Conservation (phyloP, 2,113 vertebrate genomes). For the Capra hircus region DNA sequence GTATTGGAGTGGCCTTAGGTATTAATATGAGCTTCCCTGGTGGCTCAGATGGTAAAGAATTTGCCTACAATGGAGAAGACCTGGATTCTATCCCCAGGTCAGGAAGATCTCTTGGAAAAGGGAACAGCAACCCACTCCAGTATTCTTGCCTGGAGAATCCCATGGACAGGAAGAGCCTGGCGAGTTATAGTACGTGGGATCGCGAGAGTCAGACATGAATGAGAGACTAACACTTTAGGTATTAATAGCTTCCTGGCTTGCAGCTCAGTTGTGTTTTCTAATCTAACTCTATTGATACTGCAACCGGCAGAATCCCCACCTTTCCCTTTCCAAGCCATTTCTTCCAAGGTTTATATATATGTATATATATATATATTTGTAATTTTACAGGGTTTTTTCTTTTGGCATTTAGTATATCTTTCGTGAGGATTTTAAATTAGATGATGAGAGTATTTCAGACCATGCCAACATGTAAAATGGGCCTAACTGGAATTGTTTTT, state of each 20-base stretch:
- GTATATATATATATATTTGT: background rate
- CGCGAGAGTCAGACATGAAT: background rate
- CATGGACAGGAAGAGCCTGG: background rate
- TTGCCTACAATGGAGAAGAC: background rate
- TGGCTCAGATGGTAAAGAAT: background rate
- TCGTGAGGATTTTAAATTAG: background rate
- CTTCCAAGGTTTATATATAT: background rate
- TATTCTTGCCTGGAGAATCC: background rate
- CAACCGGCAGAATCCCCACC: background rate
- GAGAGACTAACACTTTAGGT: background rate
- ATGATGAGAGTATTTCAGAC: background rate
- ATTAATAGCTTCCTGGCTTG: background rate
- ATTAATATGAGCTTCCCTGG: background rate
- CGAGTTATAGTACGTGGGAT: fast-evolving
- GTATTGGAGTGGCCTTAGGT: background rate
- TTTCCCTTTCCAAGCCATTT: background rate
- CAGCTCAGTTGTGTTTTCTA: background rate
- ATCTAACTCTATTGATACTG: background rate
- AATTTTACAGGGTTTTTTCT: background rate
- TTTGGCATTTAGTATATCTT: background rate
- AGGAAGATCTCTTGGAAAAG: background rate
- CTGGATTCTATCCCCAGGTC: background rate
- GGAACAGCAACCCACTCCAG: background rate
- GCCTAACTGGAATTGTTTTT: background rate
- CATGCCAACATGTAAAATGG: background rate